phyloP scores from a whole-genome alignment of 2,888 invertebrate genomes.

The Pteria penguin region DNA sequence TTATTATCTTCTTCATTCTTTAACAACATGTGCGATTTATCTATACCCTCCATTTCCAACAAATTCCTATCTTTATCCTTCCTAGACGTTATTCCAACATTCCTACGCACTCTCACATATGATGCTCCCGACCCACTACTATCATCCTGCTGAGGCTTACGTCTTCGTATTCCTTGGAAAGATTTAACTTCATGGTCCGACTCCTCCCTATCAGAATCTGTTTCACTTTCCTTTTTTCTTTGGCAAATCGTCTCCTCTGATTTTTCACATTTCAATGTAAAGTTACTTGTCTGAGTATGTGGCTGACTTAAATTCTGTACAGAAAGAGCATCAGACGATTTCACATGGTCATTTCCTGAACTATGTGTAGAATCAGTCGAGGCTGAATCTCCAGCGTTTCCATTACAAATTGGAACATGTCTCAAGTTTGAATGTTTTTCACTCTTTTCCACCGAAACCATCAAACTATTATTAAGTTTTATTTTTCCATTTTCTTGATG shows the following conservation, averaged over 20 bases:
- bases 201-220: constrained; percentile 49
- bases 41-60: constrained; percentile 51
- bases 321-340: not conserved
- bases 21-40: too few species aligned
- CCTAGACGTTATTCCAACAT: not conserved
- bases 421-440: not conserved
- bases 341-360: not conserved
- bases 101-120: constrained; percentile 21
- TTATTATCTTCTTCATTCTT: too few species aligned
- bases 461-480: not conserved
- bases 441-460: not conserved
- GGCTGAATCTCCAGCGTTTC: not conserved
- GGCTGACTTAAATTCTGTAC: not conserved
- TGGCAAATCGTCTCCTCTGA: not conserved
- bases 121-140: constrained; percentile 29
- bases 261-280: too few species aligned
- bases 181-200: constrained; percentile 35
- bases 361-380: not conserved
- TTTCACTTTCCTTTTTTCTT: constrained; percentile 47
- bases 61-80: not conserved
- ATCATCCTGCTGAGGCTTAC: constrained; percentile 41
- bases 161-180: constrained; percentile 46
- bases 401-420: not conserved
- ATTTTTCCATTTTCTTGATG: not conserved
- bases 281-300: constrained; percentile 5